A percentile compares a stretch with the other conserved stretches of the same genome.
Evolutionary conservation across 2,797 vertebrate genomes (phyloP).

Genomic region (Syncerus caffer): DNA sequence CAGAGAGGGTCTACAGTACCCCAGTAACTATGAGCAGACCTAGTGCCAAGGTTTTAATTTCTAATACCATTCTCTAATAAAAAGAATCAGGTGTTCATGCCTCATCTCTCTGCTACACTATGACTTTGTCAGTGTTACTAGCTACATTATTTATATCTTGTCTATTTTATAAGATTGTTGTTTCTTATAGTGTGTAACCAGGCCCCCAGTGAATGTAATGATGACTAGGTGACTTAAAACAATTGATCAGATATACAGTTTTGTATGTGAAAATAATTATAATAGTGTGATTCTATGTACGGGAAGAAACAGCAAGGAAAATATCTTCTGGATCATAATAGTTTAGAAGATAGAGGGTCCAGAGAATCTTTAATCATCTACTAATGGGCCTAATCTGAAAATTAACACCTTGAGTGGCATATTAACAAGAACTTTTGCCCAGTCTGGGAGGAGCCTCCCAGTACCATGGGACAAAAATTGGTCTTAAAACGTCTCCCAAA

Average conservation of each 20-base stretch:
- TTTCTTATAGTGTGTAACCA: not conserved
- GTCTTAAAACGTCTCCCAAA: not conserved
- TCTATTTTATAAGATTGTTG: not conserved
- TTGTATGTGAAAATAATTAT: not conserved
- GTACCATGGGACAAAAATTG: not conserved
- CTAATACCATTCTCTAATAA: not conserved
- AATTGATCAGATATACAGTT: not conserved
- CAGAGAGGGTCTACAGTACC: not conserved
- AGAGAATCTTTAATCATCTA: not conserved
- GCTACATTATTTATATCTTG: not conserved
- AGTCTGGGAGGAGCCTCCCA: not conserved
- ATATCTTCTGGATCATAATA: not conserved
- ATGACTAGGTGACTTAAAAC: not conserved
- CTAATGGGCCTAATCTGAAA: not conserved
- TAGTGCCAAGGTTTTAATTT: not conserved
- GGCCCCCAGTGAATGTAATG: not conserved
- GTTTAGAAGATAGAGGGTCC: not conserved
- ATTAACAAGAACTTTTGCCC: not conserved
- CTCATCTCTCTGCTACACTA: not conserved
- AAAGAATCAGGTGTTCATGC: not conserved
- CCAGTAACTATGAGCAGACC: not conserved
- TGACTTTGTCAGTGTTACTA: not conserved
- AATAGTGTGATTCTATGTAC: not conserved
- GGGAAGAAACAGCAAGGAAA: not conserved
- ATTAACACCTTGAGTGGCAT: not conserved